Percentiles rank a stretch among this genome's conserved stretches.
Conservation (phyloP, 2,797 vertebrate species). For the Poecilia gillii region DNA sequence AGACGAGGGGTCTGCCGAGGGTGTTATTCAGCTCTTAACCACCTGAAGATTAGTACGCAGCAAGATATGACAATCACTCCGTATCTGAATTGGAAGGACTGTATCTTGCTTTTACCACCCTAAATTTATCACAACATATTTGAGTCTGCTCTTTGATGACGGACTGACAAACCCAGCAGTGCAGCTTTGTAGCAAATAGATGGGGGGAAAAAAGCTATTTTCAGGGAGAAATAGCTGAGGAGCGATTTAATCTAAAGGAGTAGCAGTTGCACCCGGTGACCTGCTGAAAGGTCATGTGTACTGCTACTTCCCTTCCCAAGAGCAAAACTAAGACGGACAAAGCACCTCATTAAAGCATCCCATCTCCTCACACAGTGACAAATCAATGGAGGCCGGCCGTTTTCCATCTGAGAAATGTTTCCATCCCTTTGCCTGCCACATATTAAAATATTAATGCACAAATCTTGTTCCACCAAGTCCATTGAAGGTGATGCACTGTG, state of each 20-base stretch:
- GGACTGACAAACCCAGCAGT: slow-evolving; percentile 15
- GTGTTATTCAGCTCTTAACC: slow-evolving; percentile 47
- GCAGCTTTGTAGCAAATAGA: slow-evolving; percentile 3
- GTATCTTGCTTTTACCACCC: slow-evolving; percentile 15
- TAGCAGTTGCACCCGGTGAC: slow-evolving; percentile 15
- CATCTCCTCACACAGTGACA: slow-evolving; percentile 43
- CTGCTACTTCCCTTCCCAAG: slow-evolving; percentile 32
- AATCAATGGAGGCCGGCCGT: slow-evolving; percentile 60
- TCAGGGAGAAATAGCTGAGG: slow-evolving; percentile 8
- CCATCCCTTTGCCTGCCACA: slow-evolving; percentile 23
- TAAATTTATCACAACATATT: slow-evolving; percentile 36
- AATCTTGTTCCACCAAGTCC: slow-evolving; percentile 3
- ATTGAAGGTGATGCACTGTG: slow-evolving; percentile 2
- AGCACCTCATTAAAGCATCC: slow-evolving; percentile 51
- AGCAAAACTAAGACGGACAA: slow-evolving; percentile 53
- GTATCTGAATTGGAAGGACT: slow-evolving; percentile 58
- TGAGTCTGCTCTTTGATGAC: neutral
- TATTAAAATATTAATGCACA: slow-evolving; percentile 47
- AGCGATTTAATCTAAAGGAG: slow-evolving; percentile 57
- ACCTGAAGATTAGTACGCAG: slow-evolving; percentile 66
- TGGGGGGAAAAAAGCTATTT: slow-evolving; percentile 16
- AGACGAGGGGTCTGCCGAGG: slow-evolving; percentile 36
- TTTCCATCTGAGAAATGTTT: slow-evolving; percentile 40
- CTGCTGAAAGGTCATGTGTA: slow-evolving; percentile 58
- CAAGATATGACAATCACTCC: slow-evolving; percentile 35